phyloP scores from a whole-genome alignment of 2,888 invertebrate genomes.

The Strigamia crassipes region DNA sequence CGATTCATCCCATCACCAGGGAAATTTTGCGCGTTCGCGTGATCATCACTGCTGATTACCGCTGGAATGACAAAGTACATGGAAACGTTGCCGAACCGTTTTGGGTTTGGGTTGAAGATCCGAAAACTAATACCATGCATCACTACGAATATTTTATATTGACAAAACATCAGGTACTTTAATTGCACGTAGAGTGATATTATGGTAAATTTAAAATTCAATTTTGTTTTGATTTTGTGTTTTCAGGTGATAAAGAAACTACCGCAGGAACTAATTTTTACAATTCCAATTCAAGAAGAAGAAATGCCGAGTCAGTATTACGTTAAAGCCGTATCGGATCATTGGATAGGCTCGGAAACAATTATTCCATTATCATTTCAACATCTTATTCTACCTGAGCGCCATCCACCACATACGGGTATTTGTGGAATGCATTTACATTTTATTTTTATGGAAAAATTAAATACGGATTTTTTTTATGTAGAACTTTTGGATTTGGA shows the following conservation, averaged over 20 bases:
- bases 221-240: slow-evolving; percentile 51
- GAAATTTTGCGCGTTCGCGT: slow-evolving; percentile 84
- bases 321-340: slow-evolving; percentile 83
- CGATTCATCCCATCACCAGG: slow-evolving; percentile 92
- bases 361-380: slow-evolving; percentile 69
- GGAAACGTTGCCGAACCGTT: slow-evolving; percentile 87
- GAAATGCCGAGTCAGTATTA: slow-evolving; percentile 72
- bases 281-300: slow-evolving; percentile 90
- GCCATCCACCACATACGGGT: slow-evolving; percentile 90
- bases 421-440: slow-evolving; percentile 49
- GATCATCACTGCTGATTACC: slow-evolving; percentile 72
- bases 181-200: too few species aligned
- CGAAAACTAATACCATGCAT: slow-evolving; percentile 90
- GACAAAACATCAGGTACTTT: slow-evolving; percentile 75
- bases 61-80: slow-evolving; percentile 89
- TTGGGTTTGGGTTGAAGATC: slow-evolving; percentile 98
- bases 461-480: slow-evolving; percentile 53
- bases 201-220: too few species aligned
- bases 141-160: slow-evolving; percentile 91
- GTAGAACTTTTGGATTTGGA: slow-evolving; percentile 84
- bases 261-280: slow-evolving; percentile 85
- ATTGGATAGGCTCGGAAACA: slow-evolving; percentile 71
- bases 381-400: slow-evolving; percentile 86
- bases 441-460: slow-evolving; percentile 39
- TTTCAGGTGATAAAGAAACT: slow-evolving; percentile 72